phyloP scores from a whole-genome alignment of 2,888 invertebrate species.

The Eucera pruinosa region DNA sequence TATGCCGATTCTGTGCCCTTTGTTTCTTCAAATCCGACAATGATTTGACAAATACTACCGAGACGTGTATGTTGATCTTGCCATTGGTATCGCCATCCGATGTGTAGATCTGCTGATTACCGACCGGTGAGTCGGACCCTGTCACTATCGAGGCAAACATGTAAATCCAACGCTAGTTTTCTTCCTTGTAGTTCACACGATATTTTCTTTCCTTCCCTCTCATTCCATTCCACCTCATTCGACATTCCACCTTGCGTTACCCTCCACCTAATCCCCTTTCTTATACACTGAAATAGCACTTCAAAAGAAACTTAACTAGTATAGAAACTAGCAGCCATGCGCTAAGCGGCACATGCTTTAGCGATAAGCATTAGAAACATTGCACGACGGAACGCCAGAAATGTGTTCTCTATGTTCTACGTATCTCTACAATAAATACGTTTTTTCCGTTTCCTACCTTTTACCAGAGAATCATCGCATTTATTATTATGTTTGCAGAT shows the following conservation, averaged over 20 bases:
- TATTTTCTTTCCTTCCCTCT: conserved; percentile 30
- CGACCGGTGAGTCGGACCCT: conserved; percentile 80
- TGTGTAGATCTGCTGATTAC: conserved; percentile 85
- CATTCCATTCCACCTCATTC: conserved; percentile 45
- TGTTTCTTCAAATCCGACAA: conserved; percentile 97
- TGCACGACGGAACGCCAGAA: conserved; percentile 46
- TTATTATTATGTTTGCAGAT: conserved; percentile 21
- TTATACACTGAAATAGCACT: conserved; percentile 61
- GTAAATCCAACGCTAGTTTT: conserved; percentile 79
- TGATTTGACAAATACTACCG: conserved; percentile 93
- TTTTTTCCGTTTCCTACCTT: conserved; percentile 23
- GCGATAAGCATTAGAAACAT: conserved; percentile 63
- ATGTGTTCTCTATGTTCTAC: conserved; percentile 34
- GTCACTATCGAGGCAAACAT: conserved; percentile 82
- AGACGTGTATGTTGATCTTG: conserved; percentile 95
- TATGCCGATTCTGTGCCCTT: conserved; percentile 92
- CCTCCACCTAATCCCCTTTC: conserved; percentile 64
- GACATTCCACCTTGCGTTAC: conserved; percentile 44
- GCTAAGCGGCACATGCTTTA: conserved; percentile 69
- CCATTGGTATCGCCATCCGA: conserved; percentile 91
- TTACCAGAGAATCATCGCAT: conserved; percentile 6
- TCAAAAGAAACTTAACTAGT: conserved; percentile 40
- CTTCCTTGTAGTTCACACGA: conserved; percentile 28
- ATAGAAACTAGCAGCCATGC: conserved; percentile 64
- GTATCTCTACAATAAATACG: conserved; percentile 28